Evolutionary conservation across 2,113 vertebrate genomes (phyloP).

Genomic region (Pluvialis apricaria): DNA sequence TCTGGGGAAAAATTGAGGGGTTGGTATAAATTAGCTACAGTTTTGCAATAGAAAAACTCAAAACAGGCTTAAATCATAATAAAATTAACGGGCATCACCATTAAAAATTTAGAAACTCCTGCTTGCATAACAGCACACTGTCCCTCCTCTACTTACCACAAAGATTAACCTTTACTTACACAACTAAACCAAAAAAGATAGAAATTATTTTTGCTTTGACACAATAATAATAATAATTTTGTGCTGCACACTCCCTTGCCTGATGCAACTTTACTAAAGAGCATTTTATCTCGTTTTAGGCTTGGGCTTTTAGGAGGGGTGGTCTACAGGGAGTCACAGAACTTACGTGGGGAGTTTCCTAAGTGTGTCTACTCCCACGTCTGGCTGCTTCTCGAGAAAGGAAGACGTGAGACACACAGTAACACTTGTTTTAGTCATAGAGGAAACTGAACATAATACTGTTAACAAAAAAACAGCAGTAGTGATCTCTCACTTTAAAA

Average conservation of each 20-base stretch:
- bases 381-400: constrained; percentile 43
- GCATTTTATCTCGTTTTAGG: not conserved
- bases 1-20: not conserved
- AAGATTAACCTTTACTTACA: not conserved
- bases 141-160: not conserved
- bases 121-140: not conserved
- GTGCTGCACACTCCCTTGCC: not conserved
- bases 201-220: not conserved
- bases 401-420: constrained; percentile 2
- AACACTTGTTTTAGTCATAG: constrained; percentile 33
- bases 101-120: not conserved
- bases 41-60: not conserved
- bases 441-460: constrained; percentile 13
- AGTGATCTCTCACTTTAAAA: not conserved
- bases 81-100: not conserved
- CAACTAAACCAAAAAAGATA: not conserved
- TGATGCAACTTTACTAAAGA: not conserved
- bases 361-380: not conserved
- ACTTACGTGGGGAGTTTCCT: not conserved
- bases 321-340: not conserved
- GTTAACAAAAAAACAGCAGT: not conserved
- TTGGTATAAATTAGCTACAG: not conserved
- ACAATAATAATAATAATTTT: not conserved
- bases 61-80: not conserved
- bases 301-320: not conserved